Percentiles rank a stretch among this genome's conserved stretches.
phyloP scores from a whole-genome alignment of 2,888 invertebrate genomes.

The Polydrusus tereticollis region DNA sequence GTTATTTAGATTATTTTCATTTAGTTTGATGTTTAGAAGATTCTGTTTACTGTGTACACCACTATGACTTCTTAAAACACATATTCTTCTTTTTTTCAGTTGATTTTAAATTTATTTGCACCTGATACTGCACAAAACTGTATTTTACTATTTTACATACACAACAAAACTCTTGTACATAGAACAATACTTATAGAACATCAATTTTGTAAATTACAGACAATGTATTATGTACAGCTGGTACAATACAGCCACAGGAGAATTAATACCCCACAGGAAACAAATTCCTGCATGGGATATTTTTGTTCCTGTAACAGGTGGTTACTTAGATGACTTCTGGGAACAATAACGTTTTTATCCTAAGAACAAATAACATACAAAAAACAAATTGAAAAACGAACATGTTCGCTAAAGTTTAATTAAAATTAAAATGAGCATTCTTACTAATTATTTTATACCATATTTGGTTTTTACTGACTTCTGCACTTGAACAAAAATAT shows the following conservation, averaged over 20 bases:
- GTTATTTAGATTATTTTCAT: conserved; percentile 54
- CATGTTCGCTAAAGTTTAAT: no score
- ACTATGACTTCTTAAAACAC: conserved; percentile 59
- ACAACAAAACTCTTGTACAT: conserved; percentile 44
- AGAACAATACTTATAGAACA: conserved; percentile 21
- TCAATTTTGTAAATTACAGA: conserved; percentile 9
- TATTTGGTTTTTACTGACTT: no score
- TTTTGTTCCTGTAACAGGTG: not conserved
- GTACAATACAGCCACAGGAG: not conserved
- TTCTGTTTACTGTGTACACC: conserved; percentile 53
- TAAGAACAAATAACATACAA: no score
- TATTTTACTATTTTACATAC: conserved; percentile 23
- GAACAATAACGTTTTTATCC: not conserved
- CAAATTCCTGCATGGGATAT: not conserved
- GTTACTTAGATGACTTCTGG: not conserved
- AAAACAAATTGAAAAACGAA: no score
- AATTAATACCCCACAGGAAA: not conserved
- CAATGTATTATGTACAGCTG: conserved; percentile 9
- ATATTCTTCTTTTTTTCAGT: conserved; percentile 44
- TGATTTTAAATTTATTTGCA: conserved; percentile 39
- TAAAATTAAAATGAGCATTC: no score
- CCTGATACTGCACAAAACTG: conserved; percentile 29
- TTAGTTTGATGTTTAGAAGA: conserved; percentile 58
- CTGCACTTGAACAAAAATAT: not conserved
- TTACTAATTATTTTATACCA: no score